Conservation (phyloP, 2,888 invertebrate genomes). For the Parasteatoda lunata region DNA sequence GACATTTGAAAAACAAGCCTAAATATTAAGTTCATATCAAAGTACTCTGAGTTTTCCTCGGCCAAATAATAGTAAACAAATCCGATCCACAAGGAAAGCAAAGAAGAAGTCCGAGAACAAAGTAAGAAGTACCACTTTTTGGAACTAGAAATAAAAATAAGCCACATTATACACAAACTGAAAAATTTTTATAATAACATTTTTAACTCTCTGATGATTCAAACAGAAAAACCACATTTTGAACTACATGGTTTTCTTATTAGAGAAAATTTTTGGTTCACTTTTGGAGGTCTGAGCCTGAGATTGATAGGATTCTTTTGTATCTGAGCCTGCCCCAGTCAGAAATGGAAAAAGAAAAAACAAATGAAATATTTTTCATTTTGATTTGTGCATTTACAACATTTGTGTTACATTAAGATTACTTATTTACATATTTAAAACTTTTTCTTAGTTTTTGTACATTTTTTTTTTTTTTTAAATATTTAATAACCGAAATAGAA, state of each 20-base stretch:
- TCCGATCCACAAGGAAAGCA: conserved; percentile 88
- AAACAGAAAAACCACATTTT: too few relatives aligned
- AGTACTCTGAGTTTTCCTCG: conserved; percentile 79
- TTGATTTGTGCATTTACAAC: too few relatives aligned
- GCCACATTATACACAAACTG: neutral
- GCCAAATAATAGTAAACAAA: conserved; percentile 89
- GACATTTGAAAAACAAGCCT: too few relatives aligned
- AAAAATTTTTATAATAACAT: neutral
- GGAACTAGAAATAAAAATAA: conserved; percentile 84
- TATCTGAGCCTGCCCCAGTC: neutral
- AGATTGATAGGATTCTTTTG: neutral
- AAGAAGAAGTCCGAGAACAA: conserved; percentile 89
- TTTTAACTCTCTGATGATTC: neutral
- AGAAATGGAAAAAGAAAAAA: neutral
- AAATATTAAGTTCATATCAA: conserved; percentile 10
- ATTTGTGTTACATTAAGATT: too few relatives aligned
- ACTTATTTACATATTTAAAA: too few relatives aligned
- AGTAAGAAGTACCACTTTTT: conserved; percentile 86
- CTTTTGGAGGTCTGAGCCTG: neutral
- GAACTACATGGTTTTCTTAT: too few relatives aligned
- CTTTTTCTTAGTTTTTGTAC: too few relatives aligned
- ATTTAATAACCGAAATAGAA: too few relatives aligned
- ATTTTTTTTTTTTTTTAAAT: too few relatives aligned
- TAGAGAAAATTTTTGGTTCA: neutral
- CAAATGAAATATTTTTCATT: neutral